Evolutionary conservation across 2,113 vertebrate genomes (phyloP).

Genomic region (Erythrocercus mccallii): DNA sequence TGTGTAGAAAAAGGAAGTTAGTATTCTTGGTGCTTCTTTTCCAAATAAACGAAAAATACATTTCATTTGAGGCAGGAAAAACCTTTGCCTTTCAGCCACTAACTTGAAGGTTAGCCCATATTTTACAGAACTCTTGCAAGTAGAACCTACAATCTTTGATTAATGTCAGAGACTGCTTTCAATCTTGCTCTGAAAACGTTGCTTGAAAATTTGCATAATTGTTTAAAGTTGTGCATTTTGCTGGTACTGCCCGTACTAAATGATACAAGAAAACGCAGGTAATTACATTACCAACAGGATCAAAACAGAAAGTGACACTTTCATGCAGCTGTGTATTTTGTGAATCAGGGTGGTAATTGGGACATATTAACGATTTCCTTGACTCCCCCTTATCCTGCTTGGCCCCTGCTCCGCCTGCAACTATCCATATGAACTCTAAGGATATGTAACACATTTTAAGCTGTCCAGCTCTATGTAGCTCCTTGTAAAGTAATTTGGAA

Average conservation of each 20-base stretch:
- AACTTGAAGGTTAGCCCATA: background rate
- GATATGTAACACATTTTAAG: conserved; percentile 58
- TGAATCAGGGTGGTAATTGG: background rate
- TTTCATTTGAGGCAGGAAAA: conserved; percentile 30
- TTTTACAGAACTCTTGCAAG: conserved; percentile 26
- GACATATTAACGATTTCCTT: conserved; percentile 20
- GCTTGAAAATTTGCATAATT: conserved; percentile 60
- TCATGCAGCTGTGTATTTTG: conserved; percentile 9
- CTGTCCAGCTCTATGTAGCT: conserved; percentile 53
- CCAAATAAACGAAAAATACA: conserved; percentile 24
- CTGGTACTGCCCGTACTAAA: conserved; percentile 46
- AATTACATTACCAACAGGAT: background rate
- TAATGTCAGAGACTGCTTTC: conserved; percentile 42
- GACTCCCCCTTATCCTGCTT: background rate
- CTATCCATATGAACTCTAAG: conserved; percentile 9
- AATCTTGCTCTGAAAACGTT: conserved; percentile 12
- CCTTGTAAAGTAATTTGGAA: conserved; percentile 38
- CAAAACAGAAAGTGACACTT: conserved; percentile 12
- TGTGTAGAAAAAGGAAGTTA: background rate
- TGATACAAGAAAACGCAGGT: conserved; percentile 25
- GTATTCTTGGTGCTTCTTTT: background rate
- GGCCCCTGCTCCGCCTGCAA: background rate
- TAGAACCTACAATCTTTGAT: conserved; percentile 9
- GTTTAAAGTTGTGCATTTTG: conserved; percentile 46
- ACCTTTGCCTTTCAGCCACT: conserved; percentile 18